A percentile compares a stretch with the other conserved stretches of the same genome.
phyloP scores from a whole-genome alignment of 1,140 invertebrate species.

The Galleria mellonella region DNA sequence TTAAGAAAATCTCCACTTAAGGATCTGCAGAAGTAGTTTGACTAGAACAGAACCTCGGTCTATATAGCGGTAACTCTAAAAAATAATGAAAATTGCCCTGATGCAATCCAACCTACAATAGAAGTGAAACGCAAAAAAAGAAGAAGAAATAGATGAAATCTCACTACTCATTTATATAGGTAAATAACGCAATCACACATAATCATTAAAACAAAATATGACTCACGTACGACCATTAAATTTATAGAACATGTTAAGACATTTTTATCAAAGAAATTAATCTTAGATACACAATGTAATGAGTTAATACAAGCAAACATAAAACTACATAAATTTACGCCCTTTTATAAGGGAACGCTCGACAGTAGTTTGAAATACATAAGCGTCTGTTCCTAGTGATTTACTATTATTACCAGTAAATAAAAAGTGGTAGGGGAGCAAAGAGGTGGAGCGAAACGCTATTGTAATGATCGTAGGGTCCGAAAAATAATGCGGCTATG shows the following conservation, averaged over 20 bases:
- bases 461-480: constrained; percentile 55
- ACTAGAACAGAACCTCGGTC: too few species aligned
- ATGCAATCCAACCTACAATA: too few species aligned
- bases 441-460: constrained; percentile 69
- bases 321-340: constrained; percentile 27
- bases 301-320: neutral
- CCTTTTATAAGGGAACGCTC: constrained; percentile 24
- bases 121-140: too few species aligned
- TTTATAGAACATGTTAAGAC: too few species aligned
- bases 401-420: constrained; percentile 71
- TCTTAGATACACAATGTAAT: too few species aligned
- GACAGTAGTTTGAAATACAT: constrained; percentile 28
- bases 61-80: too few species aligned
- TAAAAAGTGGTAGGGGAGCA: constrained; percentile 72
- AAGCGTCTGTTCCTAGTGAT: constrained; percentile 51
- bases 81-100: too few species aligned
- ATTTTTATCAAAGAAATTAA: too few species aligned
- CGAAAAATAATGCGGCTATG: constrained; percentile 51
- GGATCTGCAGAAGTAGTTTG: too few species aligned
- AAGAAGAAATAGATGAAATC: neutral
- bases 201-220: neutral
- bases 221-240: too few species aligned
- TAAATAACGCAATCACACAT: neutral
- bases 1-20: too few species aligned
- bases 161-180: neutral